Base-by-base conservation (phyloP, 2,113 vertebrate species). In the Salvelinus sp. region DNA sequence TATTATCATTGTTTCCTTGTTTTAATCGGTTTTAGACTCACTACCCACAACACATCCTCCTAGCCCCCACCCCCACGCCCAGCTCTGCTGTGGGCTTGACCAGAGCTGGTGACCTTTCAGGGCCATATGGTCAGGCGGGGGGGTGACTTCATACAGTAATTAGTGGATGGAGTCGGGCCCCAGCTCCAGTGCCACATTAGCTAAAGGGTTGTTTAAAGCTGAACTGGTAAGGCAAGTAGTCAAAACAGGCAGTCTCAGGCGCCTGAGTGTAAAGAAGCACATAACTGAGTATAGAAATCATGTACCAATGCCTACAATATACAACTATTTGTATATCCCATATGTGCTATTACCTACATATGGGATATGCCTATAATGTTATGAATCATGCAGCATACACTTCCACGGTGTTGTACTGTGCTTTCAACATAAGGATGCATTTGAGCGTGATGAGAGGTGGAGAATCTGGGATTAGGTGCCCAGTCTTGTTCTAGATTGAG, bases 51-150 rank as follows among this genome's bases (percentile, higher is more conserved):
- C 70, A 12, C 6, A 18, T 44, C 18, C 33, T 30, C 30, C 33
- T 44, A 69, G n/a, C 82, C 79, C 79, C 23, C 70, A 66, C 67
- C 79, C 76, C 10, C 60, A 57, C 60, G 20, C 75, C 64, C 72
- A 72, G 72, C 74, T 80, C 70, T 27, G 63, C 20, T 73, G 25
- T 67, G 70, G 71, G 73, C 68, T 69, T 83, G 83, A 85, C 76
- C 82, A 74, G 81, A 85, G 83, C 76, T 57, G 48, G 62, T 91
- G 88, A 91, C 89, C 92, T 85, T 71, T 74, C 85, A 73, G 76
- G 81, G 76, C 89, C 90, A 92, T 92, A 91, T 92, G 91, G 87
- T 83, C 54, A 67, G 25, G 66, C 82, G 76, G 25, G 84, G 84
- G 69, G 79, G 12, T 79, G 74, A 73, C 86, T 78, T 81, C 65